phyloP scores from a whole-genome alignment of 1,140 invertebrate genomes.

The Temnothorax curvispinosus region DNA sequence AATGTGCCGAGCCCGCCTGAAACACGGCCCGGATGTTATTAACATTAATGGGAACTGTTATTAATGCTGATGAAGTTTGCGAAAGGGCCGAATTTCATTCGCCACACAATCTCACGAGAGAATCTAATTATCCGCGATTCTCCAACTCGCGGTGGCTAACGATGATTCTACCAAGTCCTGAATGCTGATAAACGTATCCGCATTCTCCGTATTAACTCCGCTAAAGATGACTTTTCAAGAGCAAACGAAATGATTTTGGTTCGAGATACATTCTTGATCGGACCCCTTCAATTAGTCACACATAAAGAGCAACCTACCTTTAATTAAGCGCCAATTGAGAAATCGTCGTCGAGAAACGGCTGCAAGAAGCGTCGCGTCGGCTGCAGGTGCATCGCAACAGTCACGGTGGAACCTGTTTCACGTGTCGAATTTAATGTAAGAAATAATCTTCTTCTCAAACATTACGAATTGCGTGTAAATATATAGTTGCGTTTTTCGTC shows the following conservation, averaged over 20 bases:
- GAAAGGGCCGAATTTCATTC: not conserved
- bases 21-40: not conserved
- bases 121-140: constrained; percentile 36
- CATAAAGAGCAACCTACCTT: constrained; percentile 18
- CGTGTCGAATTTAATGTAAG: constrained; percentile 18
- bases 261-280: constrained; percentile 25
- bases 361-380: not conserved
- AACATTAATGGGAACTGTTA: constrained; percentile 24
- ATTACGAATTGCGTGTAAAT: not conserved
- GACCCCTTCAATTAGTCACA: constrained; percentile 25
- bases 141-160: not conserved
- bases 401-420: constrained; percentile 11
- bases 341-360: not conserved
- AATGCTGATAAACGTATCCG: constrained; percentile 1
- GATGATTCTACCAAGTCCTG: constrained; percentile 7
- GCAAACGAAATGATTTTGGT: not conserved
- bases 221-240: constrained; percentile 6
- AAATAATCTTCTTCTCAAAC: not conserved
- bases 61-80: constrained; percentile 38
- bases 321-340: constrained; percentile 42
- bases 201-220: constrained; percentile 10
- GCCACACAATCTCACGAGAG: not conserved
- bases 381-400: constrained; percentile 21
- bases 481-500: not conserved
- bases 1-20: not conserved